Evolutionary conservation across 2,113 vertebrate species (phyloP).

Genomic region (Bucco capensis): DNA sequence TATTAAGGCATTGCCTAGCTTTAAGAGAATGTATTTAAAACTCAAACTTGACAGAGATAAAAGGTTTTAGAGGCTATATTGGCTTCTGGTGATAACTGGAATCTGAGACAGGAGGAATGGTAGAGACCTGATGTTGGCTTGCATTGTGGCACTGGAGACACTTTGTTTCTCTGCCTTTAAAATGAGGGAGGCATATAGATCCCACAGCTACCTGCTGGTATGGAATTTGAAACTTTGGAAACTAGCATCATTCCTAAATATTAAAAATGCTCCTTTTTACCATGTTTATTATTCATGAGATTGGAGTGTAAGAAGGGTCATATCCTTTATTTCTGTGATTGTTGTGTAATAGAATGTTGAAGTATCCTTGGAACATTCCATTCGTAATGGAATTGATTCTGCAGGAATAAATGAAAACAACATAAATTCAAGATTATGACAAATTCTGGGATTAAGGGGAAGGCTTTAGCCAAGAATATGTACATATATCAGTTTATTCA

Average conservation of each 20-base stretch:
- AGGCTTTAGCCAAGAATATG: neutral
- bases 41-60: neutral
- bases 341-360: neutral
- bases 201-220: neutral
- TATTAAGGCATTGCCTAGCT: neutral
- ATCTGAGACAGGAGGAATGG: neutral
- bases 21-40: neutral
- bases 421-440: slow-evolving; percentile 2
- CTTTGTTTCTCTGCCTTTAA: neutral
- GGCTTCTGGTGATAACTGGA: neutral
- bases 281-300: neutral
- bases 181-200: neutral
- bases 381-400: neutral
- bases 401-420: neutral
- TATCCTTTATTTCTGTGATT: neutral
- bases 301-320: neutral
- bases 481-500: neutral
- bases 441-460: neutral
- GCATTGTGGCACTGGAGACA: neutral
- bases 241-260: neutral
- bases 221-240: neutral
- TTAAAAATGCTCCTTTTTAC: neutral
- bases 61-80: neutral
- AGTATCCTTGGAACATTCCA: neutral
- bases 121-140: neutral